phyloP scores from a whole-genome alignment of 2,797 vertebrate genomes.

The Gymnodraco acuticeps region DNA sequence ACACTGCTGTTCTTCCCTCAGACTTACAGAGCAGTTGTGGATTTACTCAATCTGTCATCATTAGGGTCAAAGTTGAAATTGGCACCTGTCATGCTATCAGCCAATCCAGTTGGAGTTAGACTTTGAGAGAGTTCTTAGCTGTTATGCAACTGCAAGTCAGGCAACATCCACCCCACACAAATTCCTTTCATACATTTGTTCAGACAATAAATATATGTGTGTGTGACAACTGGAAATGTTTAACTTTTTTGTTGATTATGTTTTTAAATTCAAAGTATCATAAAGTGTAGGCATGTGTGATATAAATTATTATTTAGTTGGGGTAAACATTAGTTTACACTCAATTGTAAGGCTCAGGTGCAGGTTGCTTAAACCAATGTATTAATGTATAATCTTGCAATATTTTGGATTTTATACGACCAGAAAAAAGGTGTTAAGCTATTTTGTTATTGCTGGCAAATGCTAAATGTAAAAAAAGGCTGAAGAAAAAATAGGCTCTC shows the following conservation, averaged over 20 bases:
- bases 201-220: slow-evolving; percentile 24
- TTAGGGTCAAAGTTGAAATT: slow-evolving; percentile 63
- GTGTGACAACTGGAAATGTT: background rate
- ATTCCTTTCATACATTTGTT: slow-evolving; percentile 48
- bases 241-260: background rate
- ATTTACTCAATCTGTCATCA: slow-evolving; percentile 30
- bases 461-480: no score
- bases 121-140: slow-evolving; percentile 38
- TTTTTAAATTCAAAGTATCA: background rate
- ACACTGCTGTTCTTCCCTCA: slow-evolving; percentile 33
- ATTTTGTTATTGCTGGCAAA: no score
- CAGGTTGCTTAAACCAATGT: background rate
- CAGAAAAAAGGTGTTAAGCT: no score
- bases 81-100: slow-evolving; percentile 35
- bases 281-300: background rate
- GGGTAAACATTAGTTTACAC: no score
- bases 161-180: slow-evolving; percentile 47
- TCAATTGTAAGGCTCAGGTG: background rate
- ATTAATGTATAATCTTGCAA: no score
- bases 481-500: background rate
- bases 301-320: background rate
- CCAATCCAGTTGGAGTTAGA: slow-evolving; percentile 51
- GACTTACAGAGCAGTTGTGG: slow-evolving; percentile 16
- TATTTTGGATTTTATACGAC: no score
- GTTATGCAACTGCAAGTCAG: slow-evolving; percentile 64